A percentile compares a stretch with the other conserved stretches of the same genome.
phyloP scores from a whole-genome alignment of 1,140 invertebrate genomes.

The Trichonephila clavata region DNA sequence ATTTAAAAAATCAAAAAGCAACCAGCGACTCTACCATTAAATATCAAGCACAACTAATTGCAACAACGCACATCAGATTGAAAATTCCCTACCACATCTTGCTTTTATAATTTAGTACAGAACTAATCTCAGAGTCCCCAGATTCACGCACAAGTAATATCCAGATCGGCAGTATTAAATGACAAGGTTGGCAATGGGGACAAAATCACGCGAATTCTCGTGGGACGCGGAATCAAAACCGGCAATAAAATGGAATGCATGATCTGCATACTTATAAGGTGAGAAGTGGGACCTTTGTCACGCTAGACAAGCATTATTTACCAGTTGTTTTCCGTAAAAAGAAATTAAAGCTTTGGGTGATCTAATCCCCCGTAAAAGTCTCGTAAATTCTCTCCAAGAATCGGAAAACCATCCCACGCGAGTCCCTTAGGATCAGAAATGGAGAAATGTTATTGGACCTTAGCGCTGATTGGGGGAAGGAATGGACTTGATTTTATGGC shows the following conservation, averaged over 20 bases:
- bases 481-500: slow-evolving; percentile 28
- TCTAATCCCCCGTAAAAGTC: slow-evolving; percentile 44
- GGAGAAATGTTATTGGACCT: slow-evolving; percentile 6
- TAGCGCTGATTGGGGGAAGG: background rate
- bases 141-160: slow-evolving; percentile 6
- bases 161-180: slow-evolving; percentile 2
- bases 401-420: slow-evolving; percentile 43
- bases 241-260: slow-evolving; percentile 26
- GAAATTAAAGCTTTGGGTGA: background rate
- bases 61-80: background rate
- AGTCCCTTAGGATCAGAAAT: slow-evolving; percentile 12
- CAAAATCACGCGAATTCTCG: slow-evolving; percentile 52
- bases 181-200: slow-evolving; percentile 15
- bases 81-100: slow-evolving; percentile 1
- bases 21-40: background rate
- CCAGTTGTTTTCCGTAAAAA: slow-evolving; percentile 37
- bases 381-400: slow-evolving; percentile 53
- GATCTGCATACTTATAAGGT: slow-evolving; percentile 62
- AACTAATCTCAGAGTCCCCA: background rate
- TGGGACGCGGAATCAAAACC: slow-evolving; percentile 44
- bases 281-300: slow-evolving; percentile 36
- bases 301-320: slow-evolving; percentile 63
- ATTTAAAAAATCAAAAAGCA: background rate
- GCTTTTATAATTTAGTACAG: background rate
- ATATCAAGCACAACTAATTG: background rate